These are phyloP conservation scores for Carlito syrichta DNA, from an alignment of 2,113 vertebrate genomes.

Conservation along the genomic window DNA sequence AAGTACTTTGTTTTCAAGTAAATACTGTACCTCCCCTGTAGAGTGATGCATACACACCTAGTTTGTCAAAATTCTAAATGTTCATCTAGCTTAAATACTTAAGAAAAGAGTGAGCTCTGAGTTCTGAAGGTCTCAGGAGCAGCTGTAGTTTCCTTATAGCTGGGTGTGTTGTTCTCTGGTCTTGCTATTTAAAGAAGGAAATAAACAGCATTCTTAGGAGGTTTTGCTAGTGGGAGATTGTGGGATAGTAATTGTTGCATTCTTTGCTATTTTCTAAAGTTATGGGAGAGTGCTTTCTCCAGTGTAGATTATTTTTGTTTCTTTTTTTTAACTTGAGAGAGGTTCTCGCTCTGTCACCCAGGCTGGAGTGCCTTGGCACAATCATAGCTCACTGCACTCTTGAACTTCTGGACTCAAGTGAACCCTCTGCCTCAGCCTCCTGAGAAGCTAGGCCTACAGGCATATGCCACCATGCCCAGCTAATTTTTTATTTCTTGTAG, in stretches of 20 bases:
- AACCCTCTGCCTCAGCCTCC: not conserved
- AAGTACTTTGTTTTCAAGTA: not conserved
- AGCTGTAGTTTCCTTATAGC: not conserved
- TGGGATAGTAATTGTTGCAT: not conserved
- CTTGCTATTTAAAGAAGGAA: not conserved
- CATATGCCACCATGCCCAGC: not conserved
- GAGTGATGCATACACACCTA: not conserved
- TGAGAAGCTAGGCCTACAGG: not conserved
- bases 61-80: not conserved
- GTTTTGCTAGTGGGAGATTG: not conserved
- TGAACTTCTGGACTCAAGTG: not conserved
- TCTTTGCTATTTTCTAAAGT: not conserved
- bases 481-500: not conserved
- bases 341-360: not conserved
- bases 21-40: not conserved
- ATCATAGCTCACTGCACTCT: not conserved
- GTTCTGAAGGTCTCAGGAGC: not conserved
- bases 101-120: not conserved
- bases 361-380: not conserved
- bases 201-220: not conserved
- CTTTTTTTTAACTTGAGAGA: not conserved
- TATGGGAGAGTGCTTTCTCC: not conserved
- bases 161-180: not conserved
- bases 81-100: not conserved
- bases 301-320: not conserved